Percentiles rank a stretch among this genome's conserved stretches.
Conservation (phyloP, 2,797 vertebrate genomes). For the Neopelma chrysocephalum region DNA sequence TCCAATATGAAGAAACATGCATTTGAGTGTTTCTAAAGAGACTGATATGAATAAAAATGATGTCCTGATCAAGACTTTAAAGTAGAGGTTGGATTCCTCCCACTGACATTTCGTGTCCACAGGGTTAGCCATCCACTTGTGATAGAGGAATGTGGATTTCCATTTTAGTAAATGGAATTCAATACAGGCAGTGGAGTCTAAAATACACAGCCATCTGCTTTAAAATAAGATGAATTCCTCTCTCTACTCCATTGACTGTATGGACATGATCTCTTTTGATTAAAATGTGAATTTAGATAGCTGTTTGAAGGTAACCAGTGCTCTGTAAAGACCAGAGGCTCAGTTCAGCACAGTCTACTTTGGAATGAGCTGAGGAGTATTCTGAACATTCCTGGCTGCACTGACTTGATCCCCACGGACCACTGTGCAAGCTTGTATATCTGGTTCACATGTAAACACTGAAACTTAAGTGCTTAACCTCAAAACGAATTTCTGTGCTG, state of each 20-base stretch:
- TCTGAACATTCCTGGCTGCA: not conserved
- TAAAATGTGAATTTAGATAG: not conserved
- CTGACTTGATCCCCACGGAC: not conserved
- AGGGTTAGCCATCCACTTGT: not conserved
- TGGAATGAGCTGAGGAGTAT: not conserved
- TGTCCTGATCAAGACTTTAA: not conserved
- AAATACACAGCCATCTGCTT: not conserved
- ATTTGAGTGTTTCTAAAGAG: not conserved
- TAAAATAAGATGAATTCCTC: not conserved
- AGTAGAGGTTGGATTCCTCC: not conserved
- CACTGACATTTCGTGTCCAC: not conserved
- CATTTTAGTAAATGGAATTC: not conserved
- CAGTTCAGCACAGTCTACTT: not conserved
- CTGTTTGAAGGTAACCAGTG: not conserved
- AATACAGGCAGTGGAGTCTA: not conserved
- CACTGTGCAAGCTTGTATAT: not conserved
- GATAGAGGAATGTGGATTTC: not conserved
- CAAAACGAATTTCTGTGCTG: not conserved
- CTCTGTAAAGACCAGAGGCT: not conserved
- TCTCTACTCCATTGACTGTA: not conserved
- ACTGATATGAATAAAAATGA: not conserved
- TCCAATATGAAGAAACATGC: not conserved
- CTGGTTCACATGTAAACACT: not conserved
- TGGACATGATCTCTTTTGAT: not conserved
- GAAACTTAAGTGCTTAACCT: not conserved